These are phyloP conservation scores for Macrobrachium rosenbergii DNA, from an alignment of 1,140 invertebrate genomes.

Conservation along the genomic window DNA sequence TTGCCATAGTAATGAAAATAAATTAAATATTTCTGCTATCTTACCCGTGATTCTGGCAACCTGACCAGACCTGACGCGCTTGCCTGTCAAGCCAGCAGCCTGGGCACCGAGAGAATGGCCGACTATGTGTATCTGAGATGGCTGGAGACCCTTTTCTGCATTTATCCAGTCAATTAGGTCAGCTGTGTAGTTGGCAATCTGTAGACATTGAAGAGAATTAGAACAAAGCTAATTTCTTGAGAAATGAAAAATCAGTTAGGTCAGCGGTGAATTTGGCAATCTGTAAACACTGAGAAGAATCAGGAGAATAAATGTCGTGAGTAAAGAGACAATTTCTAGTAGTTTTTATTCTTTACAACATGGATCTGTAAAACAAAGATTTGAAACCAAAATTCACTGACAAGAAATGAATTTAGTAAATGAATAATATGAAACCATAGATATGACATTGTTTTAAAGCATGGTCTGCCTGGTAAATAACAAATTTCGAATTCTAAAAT, in stretches of 20 bases:
- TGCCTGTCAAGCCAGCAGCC: conserved; percentile 43
- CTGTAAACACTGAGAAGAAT: neutral
- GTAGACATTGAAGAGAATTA: neutral
- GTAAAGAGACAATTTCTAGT: too few relatives aligned
- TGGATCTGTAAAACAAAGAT: too few relatives aligned
- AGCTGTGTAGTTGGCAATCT: conserved; percentile 43
- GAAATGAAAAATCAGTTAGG: neutral
- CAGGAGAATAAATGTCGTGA: too few relatives aligned
- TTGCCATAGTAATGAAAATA: neutral
- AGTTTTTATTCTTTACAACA: too few relatives aligned
- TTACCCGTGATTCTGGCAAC: conserved; percentile 35
- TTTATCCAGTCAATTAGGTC: conserved; percentile 33
- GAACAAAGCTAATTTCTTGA: neutral
- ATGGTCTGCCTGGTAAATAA: too few relatives aligned
- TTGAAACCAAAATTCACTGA: too few relatives aligned
- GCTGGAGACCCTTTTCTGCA: neutral
- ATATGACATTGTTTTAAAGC: too few relatives aligned
- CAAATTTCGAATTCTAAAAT: too few relatives aligned
- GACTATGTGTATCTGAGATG: conserved; percentile 23
- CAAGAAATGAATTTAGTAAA: too few relatives aligned
- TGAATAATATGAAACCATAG: too few relatives aligned
- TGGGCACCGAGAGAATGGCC: conserved; percentile 48
- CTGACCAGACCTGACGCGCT: conserved; percentile 6
- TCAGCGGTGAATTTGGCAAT: neutral
- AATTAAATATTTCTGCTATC: neutral